Evolutionary conservation across 2,797 vertebrate species (phyloP), one percentile per base, ranked within the genome.

Genomic region (Neopelma chrysocephalum): DNA sequence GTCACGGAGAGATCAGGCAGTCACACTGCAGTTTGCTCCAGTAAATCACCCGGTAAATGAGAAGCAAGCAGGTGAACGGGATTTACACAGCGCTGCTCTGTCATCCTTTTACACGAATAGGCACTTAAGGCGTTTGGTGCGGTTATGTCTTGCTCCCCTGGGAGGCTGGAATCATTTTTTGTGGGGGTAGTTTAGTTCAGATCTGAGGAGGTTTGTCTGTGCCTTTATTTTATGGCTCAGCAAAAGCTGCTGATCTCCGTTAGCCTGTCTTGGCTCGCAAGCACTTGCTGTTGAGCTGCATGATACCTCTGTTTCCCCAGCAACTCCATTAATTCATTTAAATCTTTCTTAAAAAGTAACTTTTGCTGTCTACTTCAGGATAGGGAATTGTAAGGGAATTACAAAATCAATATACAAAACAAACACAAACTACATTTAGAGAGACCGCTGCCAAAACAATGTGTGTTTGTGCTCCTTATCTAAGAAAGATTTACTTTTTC

Each of bases 391-490:
- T n/a, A 53, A 48, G 23, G 57, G 73, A 95, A 96, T 96, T 94
- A 82, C 93, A 93, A 94, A 96, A 96, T 96, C 92, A 70, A 96
- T 97, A 82, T 73, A 70, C 82, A 94, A 91, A 94, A 56, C 81
- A 91, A 95, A 84, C 56, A 42, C 60, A 56, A 94, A 64, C 58
- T 91, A 40, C 86, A 84, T 93, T 91, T 95, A 75, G 86, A 76
- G 90, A 65, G 27, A 57, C 45, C 21, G 32, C 43, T 87, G 81
- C 75, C 78, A 82, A 93, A 92, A 53, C 70, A 60, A 54, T 21
- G 43, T 0, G 0, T 64, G 57, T 72, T 78, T 66, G 23, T 84
- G 32, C 70, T 89, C 51, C 80, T 84, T 88, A 65, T 81, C 65
- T 77, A 60, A 62, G 42, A 47, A 29, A 91, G 64, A 89, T 84